Base-by-base conservation (phyloP, 2,888 invertebrate genomes). In the Plagodis pulveraria region DNA sequence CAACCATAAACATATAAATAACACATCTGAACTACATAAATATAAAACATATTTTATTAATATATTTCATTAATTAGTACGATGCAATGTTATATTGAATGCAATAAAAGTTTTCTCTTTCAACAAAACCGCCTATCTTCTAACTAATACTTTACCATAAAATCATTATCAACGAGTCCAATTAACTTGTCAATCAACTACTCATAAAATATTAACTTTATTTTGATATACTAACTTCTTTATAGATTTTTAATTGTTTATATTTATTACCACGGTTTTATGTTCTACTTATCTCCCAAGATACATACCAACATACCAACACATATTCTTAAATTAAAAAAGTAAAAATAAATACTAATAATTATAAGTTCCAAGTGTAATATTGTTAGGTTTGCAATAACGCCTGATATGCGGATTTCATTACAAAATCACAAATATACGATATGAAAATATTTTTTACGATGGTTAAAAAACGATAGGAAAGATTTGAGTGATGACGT, bases 171-270 rank as follows among this genome's bases (percentile, higher is more conserved):
- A 56, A 36, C 11, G 8, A 40, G 46, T 49, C 45, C 44, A 50
- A 64, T 58, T 58, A 12, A 62, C 53, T 55, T 50, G 50, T 36
- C 12, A 1, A 36, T 36, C 4, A n/a, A 49, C 9, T 11, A 54
- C 51, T 63, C 59, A 50, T 63, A 62, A 63, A 61, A 45, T 36
- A 33, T 12, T 22, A 41, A 51, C 40, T n/a, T 22, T 50, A 52
- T 47, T 40, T 35, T n/a, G n/a, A n/a, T 9, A 50, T 42, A 45
- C 5, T 33, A 33, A 35, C 11, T 22, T 10, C 6, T 44, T 49
- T 48, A 51, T 58, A 41, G 40, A 12, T 55, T 49, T 55, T 35
- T 45, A 58, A 58, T 50, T 56, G 60, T 61, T 58, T 62, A 49
- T 22, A 36, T 48, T 22, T 43, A 32, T 38, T 42, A 43, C 42